A percentile compares a stretch with the other conserved stretches of the same genome.
phyloP scores from a whole-genome alignment of 2,113 vertebrate genomes.

The Elgaria multicarinata region DNA sequence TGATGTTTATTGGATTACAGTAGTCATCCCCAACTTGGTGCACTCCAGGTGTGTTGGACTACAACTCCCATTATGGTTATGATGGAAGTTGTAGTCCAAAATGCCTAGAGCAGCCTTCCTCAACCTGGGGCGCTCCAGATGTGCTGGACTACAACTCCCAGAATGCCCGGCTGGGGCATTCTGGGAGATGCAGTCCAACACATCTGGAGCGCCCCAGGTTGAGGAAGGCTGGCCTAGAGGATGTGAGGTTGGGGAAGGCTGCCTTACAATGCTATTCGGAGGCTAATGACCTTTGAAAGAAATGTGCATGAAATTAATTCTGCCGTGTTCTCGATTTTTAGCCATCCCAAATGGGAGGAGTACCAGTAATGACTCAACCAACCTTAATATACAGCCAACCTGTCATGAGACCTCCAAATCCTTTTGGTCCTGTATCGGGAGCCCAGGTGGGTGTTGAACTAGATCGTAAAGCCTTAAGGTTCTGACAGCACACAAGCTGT shows the following conservation, averaged over 20 bases:
- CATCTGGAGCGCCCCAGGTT: too few relatives aligned
- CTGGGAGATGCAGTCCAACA: too few relatives aligned
- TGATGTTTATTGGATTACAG: background rate
- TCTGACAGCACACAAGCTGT: background rate
- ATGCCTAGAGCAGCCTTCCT: too few relatives aligned
- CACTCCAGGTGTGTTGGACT: too few relatives aligned
- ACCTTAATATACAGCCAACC: constrained; percentile 95
- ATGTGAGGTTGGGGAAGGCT: too few relatives aligned
- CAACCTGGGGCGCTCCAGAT: too few relatives aligned
- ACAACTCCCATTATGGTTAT: too few relatives aligned
- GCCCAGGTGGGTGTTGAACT: constrained; percentile 84
- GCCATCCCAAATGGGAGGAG: constrained; percentile 89
- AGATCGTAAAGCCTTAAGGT: background rate
- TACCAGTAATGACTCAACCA: constrained; percentile 94
- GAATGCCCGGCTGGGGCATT: too few relatives aligned
- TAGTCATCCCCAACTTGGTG: too few relatives aligned
- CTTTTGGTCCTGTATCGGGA: constrained; percentile 90
- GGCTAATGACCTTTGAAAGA: background rate
- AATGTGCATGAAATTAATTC: constrained; percentile 41
- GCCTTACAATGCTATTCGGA: background rate
- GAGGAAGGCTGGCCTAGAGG: too few relatives aligned
- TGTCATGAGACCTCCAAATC: constrained; percentile 93
- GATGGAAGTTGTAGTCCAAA: too few relatives aligned
- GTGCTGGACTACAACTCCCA: too few relatives aligned
- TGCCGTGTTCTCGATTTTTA: constrained; percentile 62